Conservation (phyloP, 1,140 invertebrate genomes). For the Pomphorhynchus laevis region DNA sequence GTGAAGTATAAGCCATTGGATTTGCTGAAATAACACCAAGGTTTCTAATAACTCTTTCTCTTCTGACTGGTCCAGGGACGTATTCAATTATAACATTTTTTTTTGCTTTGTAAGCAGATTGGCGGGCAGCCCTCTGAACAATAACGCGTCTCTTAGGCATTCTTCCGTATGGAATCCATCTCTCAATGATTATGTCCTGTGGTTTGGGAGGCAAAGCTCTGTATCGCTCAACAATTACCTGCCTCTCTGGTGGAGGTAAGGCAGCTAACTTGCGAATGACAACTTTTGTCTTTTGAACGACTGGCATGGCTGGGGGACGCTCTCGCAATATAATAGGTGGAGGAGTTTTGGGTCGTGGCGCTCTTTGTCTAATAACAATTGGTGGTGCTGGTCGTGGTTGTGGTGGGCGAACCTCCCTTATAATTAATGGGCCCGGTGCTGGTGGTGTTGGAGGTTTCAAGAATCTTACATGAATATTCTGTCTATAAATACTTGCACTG, state of each 20-base stretch:
- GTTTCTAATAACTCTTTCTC: constrained; percentile 7
- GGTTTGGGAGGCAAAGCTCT: constrained; percentile 7
- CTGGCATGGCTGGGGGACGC: constrained; percentile 5
- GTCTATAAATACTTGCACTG: constrained; percentile 1
- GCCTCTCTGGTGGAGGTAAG: constrained; percentile 7
- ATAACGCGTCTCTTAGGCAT: constrained; percentile 6
- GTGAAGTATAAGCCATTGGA: constrained; percentile 4
- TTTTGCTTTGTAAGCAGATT: neutral
- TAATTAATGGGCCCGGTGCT: constrained; percentile 7
- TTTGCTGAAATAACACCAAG: constrained; percentile 8
- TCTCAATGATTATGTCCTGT: constrained; percentile 7
- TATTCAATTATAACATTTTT: neutral
- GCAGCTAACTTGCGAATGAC: neutral
- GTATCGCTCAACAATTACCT: constrained; percentile 8
- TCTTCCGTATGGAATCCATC: constrained; percentile 8
- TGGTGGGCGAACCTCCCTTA: neutral
- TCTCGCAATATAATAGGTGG: constrained; percentile 6
- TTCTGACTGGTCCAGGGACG: neutral
- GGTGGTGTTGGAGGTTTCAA: constrained; percentile 9
- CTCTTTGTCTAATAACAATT: constrained; percentile 3
- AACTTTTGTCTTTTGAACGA: neutral
- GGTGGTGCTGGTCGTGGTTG: constrained; percentile 6
- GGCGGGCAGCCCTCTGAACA: neutral
- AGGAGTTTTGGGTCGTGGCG: constrained; percentile 4
- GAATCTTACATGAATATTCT: constrained; percentile 6